Percentiles rank a stretch among this genome's conserved stretches.
phyloP scores from a whole-genome alignment of 1,140 invertebrate genomes.

The Brachionus calyciflorus region DNA sequence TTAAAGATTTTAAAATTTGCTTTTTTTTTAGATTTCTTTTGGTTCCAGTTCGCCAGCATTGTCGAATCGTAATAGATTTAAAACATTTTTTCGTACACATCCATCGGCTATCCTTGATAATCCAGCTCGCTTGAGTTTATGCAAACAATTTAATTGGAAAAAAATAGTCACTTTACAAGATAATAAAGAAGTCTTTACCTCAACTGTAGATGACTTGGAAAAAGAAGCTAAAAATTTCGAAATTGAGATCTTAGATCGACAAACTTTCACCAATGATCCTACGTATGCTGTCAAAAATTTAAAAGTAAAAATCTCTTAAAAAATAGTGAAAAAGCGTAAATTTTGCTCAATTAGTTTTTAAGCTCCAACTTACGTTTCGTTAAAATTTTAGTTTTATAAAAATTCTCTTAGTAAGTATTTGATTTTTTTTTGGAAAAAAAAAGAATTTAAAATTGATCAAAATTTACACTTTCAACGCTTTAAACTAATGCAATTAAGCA shows the following conservation, averaged over 20 bases:
- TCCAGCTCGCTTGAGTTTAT: slow-evolving; percentile 90
- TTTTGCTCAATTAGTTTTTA: not conserved
- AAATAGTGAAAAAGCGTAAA: not conserved
- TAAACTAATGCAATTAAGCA: too few relatives aligned
- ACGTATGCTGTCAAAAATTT: slow-evolving; percentile 91
- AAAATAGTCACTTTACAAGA: slow-evolving; percentile 93
- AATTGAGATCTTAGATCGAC: slow-evolving; percentile 84
- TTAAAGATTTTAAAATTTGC: slow-evolving; percentile 47
- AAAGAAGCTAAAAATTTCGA: slow-evolving; percentile 83
- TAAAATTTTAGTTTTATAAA: too few relatives aligned
- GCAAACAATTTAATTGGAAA: slow-evolving; percentile 95
- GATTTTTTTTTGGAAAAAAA: too few relatives aligned
- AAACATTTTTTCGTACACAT: slow-evolving; percentile 95
- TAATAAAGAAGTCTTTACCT: slow-evolving; percentile 81
- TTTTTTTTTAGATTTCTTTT: slow-evolving; percentile 77
- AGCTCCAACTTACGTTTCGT: too few relatives aligned
- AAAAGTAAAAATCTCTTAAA: slow-evolving; percentile 60
- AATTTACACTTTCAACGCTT: too few relatives aligned
- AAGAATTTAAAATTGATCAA: too few relatives aligned
- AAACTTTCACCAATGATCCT: slow-evolving; percentile 93
- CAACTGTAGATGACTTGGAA: slow-evolving; percentile 96
- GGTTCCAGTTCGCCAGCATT: slow-evolving; percentile 94
- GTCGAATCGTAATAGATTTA: slow-evolving; percentile 93
- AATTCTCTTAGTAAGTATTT: too few relatives aligned
- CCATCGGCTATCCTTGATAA: slow-evolving; percentile 98